These are phyloP conservation scores for Pachyramphus minor DNA, from an alignment of 2,113 vertebrate species.

Conservation along the genomic window DNA sequence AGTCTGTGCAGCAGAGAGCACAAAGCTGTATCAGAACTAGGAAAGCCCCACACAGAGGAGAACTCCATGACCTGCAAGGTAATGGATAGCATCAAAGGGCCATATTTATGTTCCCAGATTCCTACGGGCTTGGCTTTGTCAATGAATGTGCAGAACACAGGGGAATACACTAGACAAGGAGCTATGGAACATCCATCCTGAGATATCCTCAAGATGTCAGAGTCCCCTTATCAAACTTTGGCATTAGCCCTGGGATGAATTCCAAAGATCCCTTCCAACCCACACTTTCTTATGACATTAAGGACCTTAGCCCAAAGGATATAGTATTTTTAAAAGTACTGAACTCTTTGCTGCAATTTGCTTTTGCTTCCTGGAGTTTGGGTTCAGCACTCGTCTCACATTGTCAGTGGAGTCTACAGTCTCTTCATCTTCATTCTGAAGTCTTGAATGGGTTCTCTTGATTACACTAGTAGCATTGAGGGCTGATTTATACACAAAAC, in stretches of 20 bases:
- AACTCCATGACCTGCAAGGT: background rate
- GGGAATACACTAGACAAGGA: background rate
- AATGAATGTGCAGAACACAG: rapidly evolving
- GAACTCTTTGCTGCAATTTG: slow-evolving; percentile 70
- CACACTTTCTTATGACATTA: background rate
- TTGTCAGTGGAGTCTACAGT: background rate
- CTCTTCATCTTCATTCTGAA: slow-evolving; percentile 42
- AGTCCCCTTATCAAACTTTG: background rate
- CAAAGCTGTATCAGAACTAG: background rate
- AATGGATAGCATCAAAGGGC: background rate
- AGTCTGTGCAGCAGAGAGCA: background rate
- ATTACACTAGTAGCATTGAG: slow-evolving; percentile 84
- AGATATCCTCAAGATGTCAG: background rate
- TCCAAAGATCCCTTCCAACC: background rate
- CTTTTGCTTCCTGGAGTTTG: slow-evolving; percentile 62
- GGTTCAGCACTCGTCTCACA: slow-evolving; percentile 81
- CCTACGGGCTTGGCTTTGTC: background rate
- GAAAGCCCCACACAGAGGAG: background rate
- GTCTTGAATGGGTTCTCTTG: slow-evolving; percentile 69
- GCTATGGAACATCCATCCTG: background rate
- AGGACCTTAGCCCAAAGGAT: background rate
- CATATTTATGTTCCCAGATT: background rate
- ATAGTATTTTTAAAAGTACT: background rate
- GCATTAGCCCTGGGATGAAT: rapidly evolving
- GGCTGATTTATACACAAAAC: slow-evolving; percentile 61